Conservation (phyloP, 2,888 invertebrate species). For the Nycteola revayana region DNA sequence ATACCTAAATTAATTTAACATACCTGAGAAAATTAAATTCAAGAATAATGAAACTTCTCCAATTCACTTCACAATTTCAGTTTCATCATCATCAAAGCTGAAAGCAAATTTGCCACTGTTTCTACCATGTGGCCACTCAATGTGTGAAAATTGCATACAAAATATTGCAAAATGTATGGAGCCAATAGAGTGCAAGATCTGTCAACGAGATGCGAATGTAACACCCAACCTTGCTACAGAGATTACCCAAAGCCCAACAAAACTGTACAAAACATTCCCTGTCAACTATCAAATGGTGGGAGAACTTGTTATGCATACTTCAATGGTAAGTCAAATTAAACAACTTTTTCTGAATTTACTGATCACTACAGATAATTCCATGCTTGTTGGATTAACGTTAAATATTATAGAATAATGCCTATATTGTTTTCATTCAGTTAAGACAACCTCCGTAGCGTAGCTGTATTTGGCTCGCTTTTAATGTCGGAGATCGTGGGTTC, state of each 20-base stretch:
- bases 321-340: constrained; percentile 48
- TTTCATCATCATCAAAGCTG: constrained; percentile 38
- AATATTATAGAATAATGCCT: too few species aligned
- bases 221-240: constrained; percentile 33
- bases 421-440: too few species aligned
- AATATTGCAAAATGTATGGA: constrained; percentile 57
- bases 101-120: constrained; percentile 79
- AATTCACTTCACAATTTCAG: too few species aligned
- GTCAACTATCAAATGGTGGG: constrained; percentile 63
- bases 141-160: constrained; percentile 84
- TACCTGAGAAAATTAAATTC: too few species aligned
- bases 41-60: too few species aligned
- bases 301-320: constrained; percentile 49
- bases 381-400: too few species aligned
- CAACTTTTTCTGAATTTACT: too few species aligned
- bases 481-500: too few species aligned
- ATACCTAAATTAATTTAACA: too few species aligned
- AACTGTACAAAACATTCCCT: constrained; percentile 57
- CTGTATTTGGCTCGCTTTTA: too few species aligned
- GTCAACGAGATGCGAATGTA: constrained; percentile 56
- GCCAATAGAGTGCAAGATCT: constrained; percentile 74
- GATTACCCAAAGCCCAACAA: constrained; percentile 40
- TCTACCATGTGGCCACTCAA: constrained; percentile 85
- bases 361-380: too few species aligned
- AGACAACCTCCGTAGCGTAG: too few species aligned